Evolutionary conservation across 2,888 invertebrate species (phyloP), one percentile per base, ranked within the genome.

Genomic region (Helleia helle): DNA sequence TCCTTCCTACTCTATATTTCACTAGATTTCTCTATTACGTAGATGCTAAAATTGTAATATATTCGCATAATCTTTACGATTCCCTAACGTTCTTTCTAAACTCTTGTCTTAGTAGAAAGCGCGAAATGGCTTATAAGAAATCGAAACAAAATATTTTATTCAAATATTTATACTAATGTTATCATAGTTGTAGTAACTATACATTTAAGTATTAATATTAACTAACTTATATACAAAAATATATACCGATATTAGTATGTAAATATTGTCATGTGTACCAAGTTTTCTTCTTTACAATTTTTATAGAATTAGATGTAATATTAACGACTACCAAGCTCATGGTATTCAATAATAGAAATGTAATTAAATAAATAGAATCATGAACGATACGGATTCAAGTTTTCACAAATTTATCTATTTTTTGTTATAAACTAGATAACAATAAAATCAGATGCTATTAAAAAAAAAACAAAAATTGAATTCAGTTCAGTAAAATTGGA

Each of bases 221-320:
- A 62, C 55, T 65, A 65, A 73, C 73, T 73, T 80, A 79, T 80
- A 80, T 75, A 81, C 77, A 77, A 74, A 71, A 71, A 65, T 68
- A 73, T 80, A 72, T 70, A 73, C 63, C 65, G 67, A 71, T 63
- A 64, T 65, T 62, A 67, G 64, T 63, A 59, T 81, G 77, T 81
- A 80, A 74, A 76, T 76, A 77, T 67, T 67, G 71, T 68, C 72
- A 70, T 66, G 68, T 83, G 80, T 83, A 83, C 76, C 76, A 81
- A 81, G 75, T 71, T 72, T 73, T 71, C 81, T 83, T 83, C 81
- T 83, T 77, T 83, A 83, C 81, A 83, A 80, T 72, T 77, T 75
- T 76, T 67, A 75, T 81, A 81, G 38, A 22, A 38, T 38, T 29
- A 38, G 29, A 22, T 9, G n/a, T 28, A 17, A 28, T 13, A 18